These are phyloP conservation scores for Virgularia gustaviana DNA, from an alignment of 92 coral and sea anemone genomes.

Conservation along the genomic window DNA sequence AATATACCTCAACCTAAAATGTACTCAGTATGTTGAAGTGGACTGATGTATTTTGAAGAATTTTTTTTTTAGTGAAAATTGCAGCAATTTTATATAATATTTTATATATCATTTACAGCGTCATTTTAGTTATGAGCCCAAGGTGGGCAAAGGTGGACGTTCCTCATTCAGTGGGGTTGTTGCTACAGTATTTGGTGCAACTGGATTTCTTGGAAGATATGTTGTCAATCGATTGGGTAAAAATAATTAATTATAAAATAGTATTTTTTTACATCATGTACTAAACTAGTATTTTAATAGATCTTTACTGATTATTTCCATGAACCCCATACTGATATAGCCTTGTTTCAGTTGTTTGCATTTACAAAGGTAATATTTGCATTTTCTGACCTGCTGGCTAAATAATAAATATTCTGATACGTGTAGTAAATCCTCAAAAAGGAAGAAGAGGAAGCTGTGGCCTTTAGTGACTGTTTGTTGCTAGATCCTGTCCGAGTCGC, in stretches of 20 bases:
- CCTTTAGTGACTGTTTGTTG: too few species aligned
- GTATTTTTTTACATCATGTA: background rate
- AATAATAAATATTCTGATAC: too few species aligned
- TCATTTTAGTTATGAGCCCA: slow-evolving; percentile 77
- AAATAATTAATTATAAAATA: slow-evolving; percentile 10
- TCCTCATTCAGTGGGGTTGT: slow-evolving; percentile 92
- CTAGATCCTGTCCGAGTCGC: too few species aligned
- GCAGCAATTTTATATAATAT: background rate
- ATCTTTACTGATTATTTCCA: background rate
- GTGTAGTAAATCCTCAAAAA: too few species aligned
- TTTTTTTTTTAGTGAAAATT: background rate
- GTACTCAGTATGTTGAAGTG: too few species aligned
- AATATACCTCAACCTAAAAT: background rate
- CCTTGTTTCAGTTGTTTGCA: too few species aligned
- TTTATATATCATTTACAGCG: slow-evolving; percentile 46
- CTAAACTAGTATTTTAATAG: background rate
- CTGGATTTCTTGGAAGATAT: slow-evolving; percentile 96
- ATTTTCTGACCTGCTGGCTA: too few species aligned
- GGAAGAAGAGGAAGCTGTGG: too few species aligned
- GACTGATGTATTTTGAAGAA: too few species aligned
- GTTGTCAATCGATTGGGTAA: slow-evolving; percentile 85
- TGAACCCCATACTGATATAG: too few species aligned
- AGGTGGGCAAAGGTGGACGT: slow-evolving; percentile 86
- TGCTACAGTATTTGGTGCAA: slow-evolving; percentile 95
- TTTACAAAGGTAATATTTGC: too few species aligned